Evolutionary conservation across 2,113 vertebrate genomes (phyloP).

Genomic region (Serinus canaria): DNA sequence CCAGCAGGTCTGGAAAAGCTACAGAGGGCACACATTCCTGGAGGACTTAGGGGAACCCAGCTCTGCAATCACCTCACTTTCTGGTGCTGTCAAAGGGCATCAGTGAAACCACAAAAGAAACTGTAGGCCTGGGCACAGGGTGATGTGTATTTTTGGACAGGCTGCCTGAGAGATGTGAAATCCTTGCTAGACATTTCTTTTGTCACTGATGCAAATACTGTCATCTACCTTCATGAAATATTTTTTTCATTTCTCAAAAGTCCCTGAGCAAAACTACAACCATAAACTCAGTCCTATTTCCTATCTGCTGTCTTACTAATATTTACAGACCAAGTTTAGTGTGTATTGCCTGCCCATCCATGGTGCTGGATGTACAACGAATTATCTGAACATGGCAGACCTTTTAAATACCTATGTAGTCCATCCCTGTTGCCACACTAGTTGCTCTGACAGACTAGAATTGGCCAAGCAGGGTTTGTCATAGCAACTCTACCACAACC

Average conservation of each 20-base stretch:
- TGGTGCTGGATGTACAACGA: neutral
- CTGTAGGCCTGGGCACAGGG: neutral
- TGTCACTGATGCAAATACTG: neutral
- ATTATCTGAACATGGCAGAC: neutral
- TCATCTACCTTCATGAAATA: fast-evolving
- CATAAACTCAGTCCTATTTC: neutral
- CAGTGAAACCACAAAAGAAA: neutral
- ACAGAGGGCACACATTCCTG: neutral
- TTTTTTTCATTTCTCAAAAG: neutral
- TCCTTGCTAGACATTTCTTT: neutral
- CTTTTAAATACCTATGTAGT: neutral
- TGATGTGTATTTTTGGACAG: neutral
- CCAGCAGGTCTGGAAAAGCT: neutral
- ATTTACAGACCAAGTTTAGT: neutral
- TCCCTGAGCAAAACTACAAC: neutral
- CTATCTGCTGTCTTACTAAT: neutral
- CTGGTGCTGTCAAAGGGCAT: neutral
- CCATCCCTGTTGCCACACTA: no score
- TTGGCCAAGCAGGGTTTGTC: neutral
- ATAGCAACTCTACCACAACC: neutral
- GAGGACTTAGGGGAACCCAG: neutral
- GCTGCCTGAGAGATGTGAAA: neutral
- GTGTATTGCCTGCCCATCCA: neutral
- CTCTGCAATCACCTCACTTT: neutral
- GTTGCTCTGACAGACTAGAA: neutral